Conservation (phyloP, 2,797 vertebrate species). For the Erethizon dorsatum region DNA sequence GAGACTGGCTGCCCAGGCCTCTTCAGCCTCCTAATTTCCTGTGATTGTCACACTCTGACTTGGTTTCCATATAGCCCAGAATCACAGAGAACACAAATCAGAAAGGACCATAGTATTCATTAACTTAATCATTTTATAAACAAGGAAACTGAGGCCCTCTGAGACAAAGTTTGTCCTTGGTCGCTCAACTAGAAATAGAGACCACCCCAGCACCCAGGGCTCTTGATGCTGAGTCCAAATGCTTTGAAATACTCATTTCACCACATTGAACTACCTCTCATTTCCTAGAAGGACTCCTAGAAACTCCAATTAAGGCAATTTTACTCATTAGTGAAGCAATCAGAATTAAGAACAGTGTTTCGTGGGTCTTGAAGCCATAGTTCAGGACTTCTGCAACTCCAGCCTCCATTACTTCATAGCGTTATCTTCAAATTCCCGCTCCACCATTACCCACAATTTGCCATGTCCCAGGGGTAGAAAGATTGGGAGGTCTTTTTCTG, state of each 20-base stretch:
- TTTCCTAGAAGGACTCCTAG: conserved; percentile 49
- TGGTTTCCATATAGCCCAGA: conserved; percentile 26
- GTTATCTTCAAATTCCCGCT: conserved; percentile 14
- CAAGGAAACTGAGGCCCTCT: not conserved
- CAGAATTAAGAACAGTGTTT: conserved; percentile 58
- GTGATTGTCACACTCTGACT: not conserved
- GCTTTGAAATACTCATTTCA: conserved; percentile 64
- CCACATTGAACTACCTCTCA: not conserved
- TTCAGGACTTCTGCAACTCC: conserved; percentile 31
- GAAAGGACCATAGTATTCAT: not conserved
- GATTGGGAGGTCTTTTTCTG: conserved; percentile 37
- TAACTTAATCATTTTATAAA: conserved; percentile 59
- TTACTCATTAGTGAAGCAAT: conserved; percentile 54
- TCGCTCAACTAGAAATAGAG: conserved; percentile 7
- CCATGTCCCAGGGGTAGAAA: conserved; percentile 10
- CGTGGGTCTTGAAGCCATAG: conserved; percentile 48
- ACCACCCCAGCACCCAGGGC: not conserved
- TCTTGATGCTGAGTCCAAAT: not conserved
- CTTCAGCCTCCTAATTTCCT: conserved; percentile 26
- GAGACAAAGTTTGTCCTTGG: conserved; percentile 39
- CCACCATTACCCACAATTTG: not conserved
- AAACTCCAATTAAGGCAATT: conserved; percentile 62
- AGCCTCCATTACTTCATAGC: not conserved
- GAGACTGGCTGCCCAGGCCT: not conserved
- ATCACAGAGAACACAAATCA: not conserved